These are phyloP conservation scores for Atta texana DNA, from an alignment of 1,140 invertebrate species.

Conservation along the genomic window DNA sequence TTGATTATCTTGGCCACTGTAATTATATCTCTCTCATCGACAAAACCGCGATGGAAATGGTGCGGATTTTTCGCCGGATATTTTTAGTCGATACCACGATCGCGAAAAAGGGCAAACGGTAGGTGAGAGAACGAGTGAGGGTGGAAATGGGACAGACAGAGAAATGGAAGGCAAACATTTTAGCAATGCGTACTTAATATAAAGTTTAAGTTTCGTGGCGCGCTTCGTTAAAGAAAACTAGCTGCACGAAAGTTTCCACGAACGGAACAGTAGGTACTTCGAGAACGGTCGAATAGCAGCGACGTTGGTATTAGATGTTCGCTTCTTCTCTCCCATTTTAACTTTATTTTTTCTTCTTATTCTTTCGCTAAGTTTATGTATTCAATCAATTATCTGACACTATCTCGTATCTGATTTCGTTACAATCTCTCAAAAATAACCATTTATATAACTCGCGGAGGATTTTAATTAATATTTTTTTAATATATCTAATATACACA, in stretches of 20 bases:
- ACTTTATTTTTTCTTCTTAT: neutral
- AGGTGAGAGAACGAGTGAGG: neutral
- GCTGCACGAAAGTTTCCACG: slow-evolving; percentile 61
- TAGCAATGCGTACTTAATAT: slow-evolving; percentile 67
- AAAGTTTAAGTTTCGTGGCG: slow-evolving; percentile 62
- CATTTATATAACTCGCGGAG: neutral
- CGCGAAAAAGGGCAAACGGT: neutral
- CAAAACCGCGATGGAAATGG: neutral
- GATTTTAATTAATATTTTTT: neutral
- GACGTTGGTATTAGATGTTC: slow-evolving; percentile 33
- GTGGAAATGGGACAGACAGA: neutral
- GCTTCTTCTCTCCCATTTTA: neutral
- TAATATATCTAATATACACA: neutral
- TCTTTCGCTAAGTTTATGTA: slow-evolving; percentile 30
- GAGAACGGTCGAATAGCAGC: slow-evolving; percentile 41
- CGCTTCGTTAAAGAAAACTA: slow-evolving; percentile 69
- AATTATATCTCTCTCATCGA: slow-evolving; percentile 28
- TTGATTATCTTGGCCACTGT: slow-evolving; percentile 12
- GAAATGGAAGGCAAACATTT: slow-evolving; percentile 55
- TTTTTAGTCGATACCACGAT: slow-evolving; percentile 23
- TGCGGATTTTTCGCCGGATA: slow-evolving; percentile 11
- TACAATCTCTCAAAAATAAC: neutral
- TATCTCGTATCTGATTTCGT: neutral
- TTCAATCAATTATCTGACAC: slow-evolving; percentile 33
- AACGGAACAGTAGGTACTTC: slow-evolving; percentile 38